Evolutionary conservation across 1,140 invertebrate species (phyloP).

Genomic region (Lethrus apterus): DNA sequence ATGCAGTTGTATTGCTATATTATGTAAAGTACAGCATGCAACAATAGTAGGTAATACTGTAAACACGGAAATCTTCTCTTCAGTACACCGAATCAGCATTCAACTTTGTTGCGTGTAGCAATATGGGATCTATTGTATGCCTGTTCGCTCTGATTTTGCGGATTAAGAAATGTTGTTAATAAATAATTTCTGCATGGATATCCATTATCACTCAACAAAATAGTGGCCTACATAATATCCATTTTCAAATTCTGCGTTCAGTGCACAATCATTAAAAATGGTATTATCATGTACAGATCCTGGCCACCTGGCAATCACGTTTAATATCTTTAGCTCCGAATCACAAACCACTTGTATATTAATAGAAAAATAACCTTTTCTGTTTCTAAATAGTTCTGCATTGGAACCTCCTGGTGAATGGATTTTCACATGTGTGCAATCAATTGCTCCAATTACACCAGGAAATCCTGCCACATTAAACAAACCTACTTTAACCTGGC

Average conservation of each 20-base stretch:
- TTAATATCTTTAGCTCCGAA: conserved; percentile 2
- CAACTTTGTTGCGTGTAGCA: too few relatives aligned
- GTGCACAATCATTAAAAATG: conserved; percentile 10
- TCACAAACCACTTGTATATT: conserved; percentile 11
- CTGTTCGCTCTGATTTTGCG: too few relatives aligned
- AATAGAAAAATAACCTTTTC: conserved; percentile 7
- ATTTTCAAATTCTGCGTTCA: conserved; percentile 3
- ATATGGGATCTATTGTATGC: too few relatives aligned
- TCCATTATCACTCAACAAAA: conserved; percentile 5
- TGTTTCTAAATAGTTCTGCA: conserved; percentile 12
- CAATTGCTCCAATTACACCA: conserved; percentile 7
- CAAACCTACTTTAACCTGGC: too few relatives aligned
- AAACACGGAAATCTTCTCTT: too few relatives aligned
- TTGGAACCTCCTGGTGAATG: conserved; percentile 2
- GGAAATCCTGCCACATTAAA: conserved; percentile 10
- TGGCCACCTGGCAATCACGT: conserved; percentile 10
- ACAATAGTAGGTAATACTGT: too few relatives aligned
- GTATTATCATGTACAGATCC: conserved; percentile 9
- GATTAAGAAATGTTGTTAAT: too few relatives aligned
- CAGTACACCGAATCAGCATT: too few relatives aligned
- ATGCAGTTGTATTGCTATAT: too few relatives aligned
- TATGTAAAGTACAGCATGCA: too few relatives aligned
- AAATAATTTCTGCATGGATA: too few relatives aligned
- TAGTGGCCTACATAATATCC: not conserved
- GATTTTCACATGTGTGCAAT: conserved; percentile 8